phyloP scores from a whole-genome alignment of 2,797 vertebrate species.

The Serranus cabrilla region DNA sequence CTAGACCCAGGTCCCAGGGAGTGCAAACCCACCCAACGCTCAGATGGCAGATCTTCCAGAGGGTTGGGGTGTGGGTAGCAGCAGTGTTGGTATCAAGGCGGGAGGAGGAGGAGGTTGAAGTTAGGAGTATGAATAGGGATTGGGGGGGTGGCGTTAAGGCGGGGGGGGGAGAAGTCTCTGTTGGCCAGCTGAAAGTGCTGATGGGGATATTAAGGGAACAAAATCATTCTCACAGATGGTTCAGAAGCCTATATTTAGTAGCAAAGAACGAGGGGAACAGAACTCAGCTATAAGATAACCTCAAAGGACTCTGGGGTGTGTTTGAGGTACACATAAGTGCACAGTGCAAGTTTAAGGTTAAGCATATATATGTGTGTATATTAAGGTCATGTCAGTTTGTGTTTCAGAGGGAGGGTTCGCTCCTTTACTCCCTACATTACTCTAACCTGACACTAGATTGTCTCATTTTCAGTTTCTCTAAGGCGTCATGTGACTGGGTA shows the following conservation, averaged over 20 bases:
- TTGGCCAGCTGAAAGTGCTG: slow-evolving; percentile 91
- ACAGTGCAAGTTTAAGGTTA: slow-evolving; percentile 45
- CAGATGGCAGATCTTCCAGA: slow-evolving; percentile 79
- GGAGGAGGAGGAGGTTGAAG: slow-evolving; percentile 63
- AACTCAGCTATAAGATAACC: slow-evolving; percentile 79
- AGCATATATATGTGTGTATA: slow-evolving; percentile 31
- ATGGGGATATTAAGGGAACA: slow-evolving; percentile 92
- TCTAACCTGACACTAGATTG: slow-evolving; percentile 58
- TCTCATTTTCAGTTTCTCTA: slow-evolving; percentile 65
- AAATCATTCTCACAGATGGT: slow-evolving; percentile 92
- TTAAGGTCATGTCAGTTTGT: slow-evolving; percentile 35
- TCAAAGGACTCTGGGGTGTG: slow-evolving; percentile 66
- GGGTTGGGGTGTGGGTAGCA: slow-evolving; percentile 73
- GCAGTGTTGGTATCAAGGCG: slow-evolving; percentile 70
- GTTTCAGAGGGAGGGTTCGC: slow-evolving; percentile 48
- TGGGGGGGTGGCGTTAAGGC: slow-evolving; percentile 55
- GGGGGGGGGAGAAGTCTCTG: slow-evolving; percentile 72
- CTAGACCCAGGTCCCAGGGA: slow-evolving; percentile 81
- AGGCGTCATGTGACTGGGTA: slow-evolving; percentile 9
- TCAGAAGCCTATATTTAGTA: slow-evolving; percentile 92
- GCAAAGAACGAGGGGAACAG: slow-evolving; percentile 72
- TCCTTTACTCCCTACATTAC: slow-evolving; percentile 30
- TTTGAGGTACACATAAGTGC: slow-evolving; percentile 69
- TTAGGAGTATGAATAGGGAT: slow-evolving; percentile 72
- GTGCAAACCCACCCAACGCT: slow-evolving; percentile 80